These are phyloP conservation scores for Micromussa lordhowensis DNA, from an alignment of 92 coral and sea anemone genomes.

Conservation along the genomic window DNA sequence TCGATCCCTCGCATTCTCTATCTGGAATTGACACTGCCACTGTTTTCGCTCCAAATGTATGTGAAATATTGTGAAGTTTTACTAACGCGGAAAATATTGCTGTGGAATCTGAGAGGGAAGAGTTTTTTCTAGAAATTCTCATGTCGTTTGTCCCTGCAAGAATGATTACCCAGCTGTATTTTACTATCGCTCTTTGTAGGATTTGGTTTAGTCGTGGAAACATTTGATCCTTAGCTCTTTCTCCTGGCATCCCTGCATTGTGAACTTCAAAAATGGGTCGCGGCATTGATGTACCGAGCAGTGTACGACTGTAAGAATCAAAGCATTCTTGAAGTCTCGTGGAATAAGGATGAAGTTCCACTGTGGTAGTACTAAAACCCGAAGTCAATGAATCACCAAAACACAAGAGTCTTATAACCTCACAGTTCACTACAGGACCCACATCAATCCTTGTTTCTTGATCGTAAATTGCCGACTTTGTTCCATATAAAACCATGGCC, in stretches of 20 bases:
- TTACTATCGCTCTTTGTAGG: conserved; percentile 7
- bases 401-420: conserved; percentile 42
- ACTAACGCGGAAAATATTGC: conserved; percentile 53
- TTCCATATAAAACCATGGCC: background rate
- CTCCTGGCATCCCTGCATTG: conserved; percentile 66
- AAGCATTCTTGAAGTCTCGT: conserved; percentile 45
- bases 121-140: conserved; percentile 4
- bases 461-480: background rate
- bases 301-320: conserved; percentile 20
- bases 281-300: background rate
- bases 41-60: conserved; percentile 51
- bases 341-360: conserved; percentile 56
- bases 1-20: conserved; percentile 65
- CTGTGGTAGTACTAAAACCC: conserved; percentile 10
- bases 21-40: conserved; percentile 79
- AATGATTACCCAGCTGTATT: conserved; percentile 83
- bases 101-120: background rate
- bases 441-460: background rate
- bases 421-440: background rate
- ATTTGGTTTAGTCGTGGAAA: conserved; percentile 40
- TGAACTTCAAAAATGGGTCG: conserved; percentile 42
- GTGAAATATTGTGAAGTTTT: conserved; percentile 56
- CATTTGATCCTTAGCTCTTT: conserved; percentile 49
- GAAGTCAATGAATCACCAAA: conserved; percentile 75
- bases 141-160: conserved; percentile 88